phyloP scores from a whole-genome alignment of 2,888 invertebrate genomes.

The Ctena decussata region DNA sequence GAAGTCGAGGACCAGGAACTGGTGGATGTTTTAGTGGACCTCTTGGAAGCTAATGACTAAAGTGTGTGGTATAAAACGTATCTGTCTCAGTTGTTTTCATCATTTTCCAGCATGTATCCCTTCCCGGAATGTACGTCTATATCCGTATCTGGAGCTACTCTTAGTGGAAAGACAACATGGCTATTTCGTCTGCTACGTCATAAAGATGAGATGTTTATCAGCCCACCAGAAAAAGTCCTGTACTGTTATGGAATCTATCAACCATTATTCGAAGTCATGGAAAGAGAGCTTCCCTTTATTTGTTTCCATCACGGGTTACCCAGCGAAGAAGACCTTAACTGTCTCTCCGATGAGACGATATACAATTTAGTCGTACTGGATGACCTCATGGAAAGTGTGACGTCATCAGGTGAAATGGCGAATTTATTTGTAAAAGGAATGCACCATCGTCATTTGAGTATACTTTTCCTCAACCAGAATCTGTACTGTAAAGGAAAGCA shows the following conservation, averaged over 20 bases:
- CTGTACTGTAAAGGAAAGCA: too few species aligned
- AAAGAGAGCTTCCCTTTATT: slow-evolving; percentile 41
- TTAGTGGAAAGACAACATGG: slow-evolving; percentile 39
- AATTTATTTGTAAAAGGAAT: slow-evolving; percentile 49
- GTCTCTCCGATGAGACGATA: too few species aligned
- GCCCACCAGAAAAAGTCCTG: slow-evolving; percentile 49
- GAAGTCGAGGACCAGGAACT: slow-evolving; percentile 33
- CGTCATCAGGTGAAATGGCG: slow-evolving; percentile 55
- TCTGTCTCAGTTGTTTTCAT: too few species aligned
- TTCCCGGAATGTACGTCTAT: slow-evolving; percentile 52
- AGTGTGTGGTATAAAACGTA: background rate
- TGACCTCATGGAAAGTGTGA: slow-evolving; percentile 48
- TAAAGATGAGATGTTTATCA: slow-evolving; percentile 47
- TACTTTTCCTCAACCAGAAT: too few species aligned
- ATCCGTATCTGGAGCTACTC: slow-evolving; percentile 47
- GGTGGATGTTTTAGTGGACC: slow-evolving; percentile 1
- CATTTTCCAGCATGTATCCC: slow-evolving; percentile 26
- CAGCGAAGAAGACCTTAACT: slow-evolving; percentile 18
- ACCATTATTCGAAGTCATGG: slow-evolving; percentile 50
- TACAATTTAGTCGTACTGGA: too few species aligned
- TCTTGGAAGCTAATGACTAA: background rate
- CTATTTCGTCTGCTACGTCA: slow-evolving; percentile 27
- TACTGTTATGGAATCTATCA: slow-evolving; percentile 64
- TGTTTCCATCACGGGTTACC: slow-evolving; percentile 53
- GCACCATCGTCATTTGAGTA: slow-evolving; percentile 47